Base-by-base conservation (phyloP, 2,888 invertebrate species). In the Ennomos quercinarius region DNA sequence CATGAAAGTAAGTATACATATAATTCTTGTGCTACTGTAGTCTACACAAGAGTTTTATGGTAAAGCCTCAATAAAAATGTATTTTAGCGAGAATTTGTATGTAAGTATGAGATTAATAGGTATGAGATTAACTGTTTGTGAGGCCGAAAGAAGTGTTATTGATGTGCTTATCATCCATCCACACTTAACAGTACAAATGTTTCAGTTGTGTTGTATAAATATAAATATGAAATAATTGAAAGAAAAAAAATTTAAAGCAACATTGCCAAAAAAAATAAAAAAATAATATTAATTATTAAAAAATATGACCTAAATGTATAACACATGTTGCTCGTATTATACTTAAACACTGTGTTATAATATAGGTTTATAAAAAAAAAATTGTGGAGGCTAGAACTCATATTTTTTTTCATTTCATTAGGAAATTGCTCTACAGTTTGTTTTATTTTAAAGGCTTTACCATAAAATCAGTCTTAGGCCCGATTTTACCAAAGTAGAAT, bases 1-100 rank as follows among this genome's bases (percentile, higher is more conserved):
- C 10, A 34, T 46, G 48, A 47, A 60, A 56, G 52, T 56, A 52
- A 56, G 51, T 61, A 52, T 56, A 58, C 8, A 42, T 39, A 27
- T 50, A 51, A 50, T 60, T 51, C 8, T 43, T 60, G 55, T 60
- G 60, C 60, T 51, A 9, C 39, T 17, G 50, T 12, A 2, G 37
- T 34, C 9, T 38, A 36, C 44, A 37, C 17, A 42, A 11, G 8
- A 36, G 10, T 45, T 49, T 54, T 50, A 54, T 59, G 59, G 45
- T 45, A 49, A 59, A 49, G 50, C 12, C 40, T 54, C 8, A 38
- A 43, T 17, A 11, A 39, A 12, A 35, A 8, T 13, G 12, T 40
- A 27, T 6, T 12, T 10, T 34, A 10, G 13, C 12, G 10, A 35
- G 1, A 13, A 35, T 5, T 45, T 45, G 40, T 46, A 13, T 37